These are phyloP conservation scores for Bombus superbus DNA, from an alignment of 1,140 invertebrate genomes.

Conservation along the genomic window DNA sequence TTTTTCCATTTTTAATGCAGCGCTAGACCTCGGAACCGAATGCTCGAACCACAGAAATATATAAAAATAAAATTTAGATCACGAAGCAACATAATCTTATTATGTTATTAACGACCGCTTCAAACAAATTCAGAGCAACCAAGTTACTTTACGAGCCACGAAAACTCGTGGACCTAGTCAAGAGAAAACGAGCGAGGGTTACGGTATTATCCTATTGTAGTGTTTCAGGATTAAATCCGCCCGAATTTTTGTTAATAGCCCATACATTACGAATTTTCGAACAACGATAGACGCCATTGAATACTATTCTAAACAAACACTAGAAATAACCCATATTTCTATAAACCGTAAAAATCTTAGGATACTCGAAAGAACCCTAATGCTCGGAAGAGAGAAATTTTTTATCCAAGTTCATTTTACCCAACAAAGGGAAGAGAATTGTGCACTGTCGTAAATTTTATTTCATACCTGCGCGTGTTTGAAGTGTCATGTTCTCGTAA, in stretches of 20 bases:
- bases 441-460: neutral
- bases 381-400: neutral
- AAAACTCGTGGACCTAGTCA: neutral
- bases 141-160: neutral
- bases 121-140: neutral
- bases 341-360: neutral
- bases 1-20: too few species aligned
- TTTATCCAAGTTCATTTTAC: neutral
- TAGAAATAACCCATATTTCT: neutral
- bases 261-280: neutral
- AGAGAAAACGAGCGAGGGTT: neutral
- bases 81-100: neutral
- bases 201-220: too few species aligned
- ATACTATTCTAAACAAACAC: neutral
- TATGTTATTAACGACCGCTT: neutral
- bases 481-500: neutral
- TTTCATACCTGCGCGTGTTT: neutral
- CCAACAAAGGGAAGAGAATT: neutral
- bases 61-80: neutral
- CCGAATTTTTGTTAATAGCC: neutral
- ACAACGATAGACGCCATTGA: neutral
- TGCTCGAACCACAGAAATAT: too few species aligned
- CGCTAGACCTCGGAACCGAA: too few species aligned
- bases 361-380: too few species aligned
- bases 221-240: too few species aligned